Base-by-base conservation (phyloP, 2,797 vertebrate genomes). In the Rhinella marina region DNA sequence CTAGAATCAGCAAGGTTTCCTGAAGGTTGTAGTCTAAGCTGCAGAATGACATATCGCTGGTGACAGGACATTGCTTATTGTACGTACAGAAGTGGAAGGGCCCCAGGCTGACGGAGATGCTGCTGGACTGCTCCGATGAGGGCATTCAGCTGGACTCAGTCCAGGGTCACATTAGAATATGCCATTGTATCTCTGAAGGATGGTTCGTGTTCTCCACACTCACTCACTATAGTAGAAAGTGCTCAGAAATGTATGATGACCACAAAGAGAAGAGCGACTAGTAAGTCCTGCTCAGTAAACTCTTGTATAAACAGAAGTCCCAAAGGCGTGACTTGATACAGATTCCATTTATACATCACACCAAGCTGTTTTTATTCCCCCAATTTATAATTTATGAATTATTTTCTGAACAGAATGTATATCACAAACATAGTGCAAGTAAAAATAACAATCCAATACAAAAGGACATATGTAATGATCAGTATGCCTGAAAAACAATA, bases 121-220 rank as follows among this genome's bases (percentile, higher is more conserved):
- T 70, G 50, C n/a, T 29, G 57, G 81, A 70, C 81, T 56, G 81
- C 81, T 70, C 81, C 57, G 81, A 82, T 81, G 79, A 50, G 81
- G 64, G 81, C 66, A 82, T 82, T 82, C 62, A 82, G n/a, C 62
- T 68, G 59, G 68, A 52, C n/a, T 83, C 66, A 72, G 13, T 70
- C 50, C 66, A 2, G 52, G 81, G 81, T 72, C 81, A 41, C 23
- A 50, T 56, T 56, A 29, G 3, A 83, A 23, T 52, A 57, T 3
- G 25, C 17, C 12, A 54, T 25, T 70, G 23, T 70, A 19, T 27
- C 50, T 21, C 7, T 54, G 17, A 82, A 19, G 8, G 48, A 82
- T 11, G 7, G n/a, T 23, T 52, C 12, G 10, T 9, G 19, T 27
- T 10, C 41, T 68, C 9, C 48, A 66, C 41, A 41, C 41, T 61